A percentile compares a stretch with the other conserved stretches of the same genome.
These are phyloP conservation scores for Tetragonula carbonaria DNA, from an alignment of 2,888 invertebrate species.

Conservation along the genomic window DNA sequence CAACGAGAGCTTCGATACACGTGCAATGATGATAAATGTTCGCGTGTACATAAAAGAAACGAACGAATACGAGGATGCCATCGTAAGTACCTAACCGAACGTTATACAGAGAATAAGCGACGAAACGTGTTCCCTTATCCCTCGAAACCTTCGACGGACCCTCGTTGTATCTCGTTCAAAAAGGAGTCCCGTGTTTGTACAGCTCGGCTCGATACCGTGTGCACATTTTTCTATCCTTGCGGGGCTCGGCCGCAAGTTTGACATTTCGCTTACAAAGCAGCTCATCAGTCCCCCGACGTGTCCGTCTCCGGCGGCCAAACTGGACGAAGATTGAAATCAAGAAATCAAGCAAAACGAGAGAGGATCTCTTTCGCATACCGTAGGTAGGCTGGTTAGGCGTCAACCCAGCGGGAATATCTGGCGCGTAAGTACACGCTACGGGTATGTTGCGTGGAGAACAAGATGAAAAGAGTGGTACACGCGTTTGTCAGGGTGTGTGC, in stretches of 20 bases:
- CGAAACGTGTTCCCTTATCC: neutral
- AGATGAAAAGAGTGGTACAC: neutral
- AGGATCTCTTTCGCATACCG: slow-evolving; percentile 51
- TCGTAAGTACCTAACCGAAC: neutral
- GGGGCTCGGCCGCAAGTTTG: slow-evolving; percentile 30
- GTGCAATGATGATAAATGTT: too few relatives aligned
- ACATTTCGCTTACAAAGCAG: slow-evolving; percentile 60
- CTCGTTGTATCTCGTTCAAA: neutral
- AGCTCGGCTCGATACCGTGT: slow-evolving; percentile 7
- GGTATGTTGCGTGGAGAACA: slow-evolving; percentile 52
- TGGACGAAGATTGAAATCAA: slow-evolving; percentile 69
- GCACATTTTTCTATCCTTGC: slow-evolving; percentile 37
- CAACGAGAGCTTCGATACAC: too few relatives aligned
- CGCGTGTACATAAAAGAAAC: too few relatives aligned
- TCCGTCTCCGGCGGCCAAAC: slow-evolving; percentile 55
- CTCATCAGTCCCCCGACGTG: slow-evolving; percentile 59
- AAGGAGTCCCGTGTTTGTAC: neutral
- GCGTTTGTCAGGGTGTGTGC: neutral
- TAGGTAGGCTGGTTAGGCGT: slow-evolving; percentile 69
- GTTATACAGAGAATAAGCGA: neutral
- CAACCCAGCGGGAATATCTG: slow-evolving; percentile 72
- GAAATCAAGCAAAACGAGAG: slow-evolving; percentile 67
- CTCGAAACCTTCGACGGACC: neutral
- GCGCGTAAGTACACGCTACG: slow-evolving; percentile 70
- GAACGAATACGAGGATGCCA: too few relatives aligned